phyloP scores from a whole-genome alignment of 2,888 invertebrate genomes.

The Azorinus chamasolen region DNA sequence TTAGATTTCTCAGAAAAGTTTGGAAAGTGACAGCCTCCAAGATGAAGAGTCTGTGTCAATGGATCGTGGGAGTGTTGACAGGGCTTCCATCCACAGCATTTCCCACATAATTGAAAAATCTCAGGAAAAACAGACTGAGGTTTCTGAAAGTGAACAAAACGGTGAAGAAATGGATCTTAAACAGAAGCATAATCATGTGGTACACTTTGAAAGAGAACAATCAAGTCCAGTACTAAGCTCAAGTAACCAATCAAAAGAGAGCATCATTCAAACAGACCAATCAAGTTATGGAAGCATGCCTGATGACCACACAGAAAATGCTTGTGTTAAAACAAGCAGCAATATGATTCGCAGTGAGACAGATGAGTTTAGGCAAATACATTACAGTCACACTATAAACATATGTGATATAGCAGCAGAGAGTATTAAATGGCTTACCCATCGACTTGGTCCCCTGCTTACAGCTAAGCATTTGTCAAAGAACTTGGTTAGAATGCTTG shows the following conservation, averaged over 20 bases:
- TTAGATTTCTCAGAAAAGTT: slow-evolving; percentile 63
- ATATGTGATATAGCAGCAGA: slow-evolving; percentile 85
- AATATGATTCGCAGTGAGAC: slow-evolving; percentile 84
- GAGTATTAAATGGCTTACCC: slow-evolving; percentile 93
- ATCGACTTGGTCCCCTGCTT: slow-evolving; percentile 96
- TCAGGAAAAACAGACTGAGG: not conserved
- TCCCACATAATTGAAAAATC: slow-evolving; percentile 49
- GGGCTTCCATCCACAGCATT: slow-evolving; percentile 68
- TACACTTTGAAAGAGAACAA: slow-evolving; percentile 36
- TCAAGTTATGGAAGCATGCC: slow-evolving; percentile 26
- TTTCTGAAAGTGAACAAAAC: not conserved
- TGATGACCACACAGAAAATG: slow-evolving; percentile 46
- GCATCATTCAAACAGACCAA: slow-evolving; percentile 30
- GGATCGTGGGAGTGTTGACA: slow-evolving; percentile 43
- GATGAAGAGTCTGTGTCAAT: slow-evolving; percentile 49
- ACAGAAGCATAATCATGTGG: slow-evolving; percentile 28
- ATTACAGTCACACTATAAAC: slow-evolving; percentile 79
- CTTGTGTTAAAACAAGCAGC: slow-evolving; percentile 37
- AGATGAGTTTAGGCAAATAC: slow-evolving; percentile 79
- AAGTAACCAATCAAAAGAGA: slow-evolving; percentile 22
- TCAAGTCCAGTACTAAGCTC: slow-evolving; percentile 6
- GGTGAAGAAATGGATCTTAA: slow-evolving; percentile 25
- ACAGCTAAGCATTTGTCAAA: slow-evolving; percentile 96
- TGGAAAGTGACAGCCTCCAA: slow-evolving; percentile 60
- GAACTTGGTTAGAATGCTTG: slow-evolving; percentile 97